Percentiles rank a stretch among this genome's conserved stretches.
phyloP scores from a whole-genome alignment of 2,797 vertebrate genomes.

The Orestias chungarensis region DNA sequence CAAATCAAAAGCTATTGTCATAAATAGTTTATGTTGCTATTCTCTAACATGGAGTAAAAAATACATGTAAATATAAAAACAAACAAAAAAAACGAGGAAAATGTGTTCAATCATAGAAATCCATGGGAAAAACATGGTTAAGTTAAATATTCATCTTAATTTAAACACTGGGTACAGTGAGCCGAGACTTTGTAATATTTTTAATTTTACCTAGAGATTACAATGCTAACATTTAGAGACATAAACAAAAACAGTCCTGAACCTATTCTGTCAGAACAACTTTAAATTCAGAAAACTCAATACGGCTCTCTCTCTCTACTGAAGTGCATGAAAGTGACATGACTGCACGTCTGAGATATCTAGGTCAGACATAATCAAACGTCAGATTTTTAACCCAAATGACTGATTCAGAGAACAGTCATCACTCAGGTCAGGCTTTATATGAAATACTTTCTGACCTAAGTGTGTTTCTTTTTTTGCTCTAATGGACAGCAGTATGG shows the following conservation, averaged over 20 bases:
- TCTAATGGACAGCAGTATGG: constrained; percentile 54
- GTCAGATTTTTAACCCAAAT: constrained; percentile 63
- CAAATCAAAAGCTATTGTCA: not conserved
- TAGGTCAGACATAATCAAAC: constrained; percentile 78
- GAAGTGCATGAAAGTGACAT: constrained; percentile 45
- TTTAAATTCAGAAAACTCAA: constrained; percentile 33
- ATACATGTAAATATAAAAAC: not conserved
- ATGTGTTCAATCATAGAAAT: no score
- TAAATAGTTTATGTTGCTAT: not conserved
- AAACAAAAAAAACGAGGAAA: not conserved
- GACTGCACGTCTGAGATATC: constrained; percentile 61
- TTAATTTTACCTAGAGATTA: not conserved
- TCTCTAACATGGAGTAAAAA: not conserved
- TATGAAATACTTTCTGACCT: constrained; percentile 31
- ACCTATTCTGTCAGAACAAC: constrained; percentile 33
- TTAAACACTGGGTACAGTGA: not conserved
- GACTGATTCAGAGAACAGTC: constrained; percentile 67
- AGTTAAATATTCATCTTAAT: not conserved
- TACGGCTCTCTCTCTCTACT: constrained; percentile 34
- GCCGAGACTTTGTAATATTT: not conserved
- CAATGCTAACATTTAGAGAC: constrained; percentile 4
- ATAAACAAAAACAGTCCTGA: constrained; percentile 7
- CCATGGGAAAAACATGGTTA: not conserved
- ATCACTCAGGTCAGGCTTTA: constrained; percentile 60
- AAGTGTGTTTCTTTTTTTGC: constrained; percentile 16